Base-by-base conservation (phyloP, 1,140 invertebrate genomes). In the Paraescarpia echinospica region DNA sequence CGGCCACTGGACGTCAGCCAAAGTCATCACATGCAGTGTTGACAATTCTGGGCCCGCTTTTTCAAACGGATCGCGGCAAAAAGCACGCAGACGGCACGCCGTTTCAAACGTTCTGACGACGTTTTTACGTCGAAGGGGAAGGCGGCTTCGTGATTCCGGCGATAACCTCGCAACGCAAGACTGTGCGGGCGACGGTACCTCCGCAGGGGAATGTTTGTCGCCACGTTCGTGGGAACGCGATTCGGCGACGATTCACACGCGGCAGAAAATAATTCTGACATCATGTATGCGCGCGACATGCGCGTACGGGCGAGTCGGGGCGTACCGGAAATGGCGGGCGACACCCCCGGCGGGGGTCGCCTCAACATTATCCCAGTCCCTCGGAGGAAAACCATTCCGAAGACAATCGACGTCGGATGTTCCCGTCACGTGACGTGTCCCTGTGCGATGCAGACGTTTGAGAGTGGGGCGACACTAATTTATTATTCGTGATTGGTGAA, bases 251-350 rank as follows among this genome's bases (percentile, higher is more conserved):
- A 77, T 77, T 77, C 59, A 77, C 59, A 77, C 59, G 59, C 59
- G 59, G 59, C 59, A 77, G 59, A 77, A 77, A 77, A 77, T 77
- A 77, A 77, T 77, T 77, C 59, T 77, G 59, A 77, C 59, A 77
- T 77, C 59, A 77, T 77, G 59, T 77, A 77, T 77, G 59, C 59
- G 27, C 27, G 27, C 27, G 59, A 77, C 22, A 31, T 77, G 59
- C 59, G 59, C 59, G 59, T 31, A 77, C 59, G 59, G 59, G 27
- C 59, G 18, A 31, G 27, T 77, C 59, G 59, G 59, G 59, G 8
- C 59, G 59, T 77, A 77, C 59, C 59, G 59, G 59, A 77, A 77
- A 18, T 77, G 59, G 59, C 59, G 27, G 59, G 59, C 59, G 14
- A 77, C 59, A 77, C 59, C 59, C 59, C 59, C 59, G 18, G 59